Evolutionary conservation across 2,113 vertebrate genomes (phyloP), one percentile per base, ranked within the genome.

Genomic region (Telmatochromis sp.): DNA sequence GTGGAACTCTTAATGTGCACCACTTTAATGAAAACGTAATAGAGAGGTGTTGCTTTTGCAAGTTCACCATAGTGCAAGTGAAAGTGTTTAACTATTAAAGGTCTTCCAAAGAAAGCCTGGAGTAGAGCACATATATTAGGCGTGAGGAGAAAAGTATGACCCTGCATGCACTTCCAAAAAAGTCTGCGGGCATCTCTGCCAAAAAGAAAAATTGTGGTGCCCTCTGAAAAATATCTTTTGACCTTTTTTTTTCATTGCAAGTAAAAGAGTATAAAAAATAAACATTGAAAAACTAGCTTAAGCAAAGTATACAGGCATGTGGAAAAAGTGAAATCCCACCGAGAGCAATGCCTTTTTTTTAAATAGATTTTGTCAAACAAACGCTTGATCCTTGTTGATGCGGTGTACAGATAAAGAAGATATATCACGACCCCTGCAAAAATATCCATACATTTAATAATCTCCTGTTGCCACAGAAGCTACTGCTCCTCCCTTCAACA

Each of bases 381-480:
- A 42, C 2, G 7, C 23, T 47, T 47, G 21, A 75, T 75, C 1
- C 3, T 28, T 75, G 23, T 7, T 78, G 4, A 19, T 26, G 21
- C 0, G 0, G 14, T 11, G 40, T 75, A 19, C 40, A 1, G 40
- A 75, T 19, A 28, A 17, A 75, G 14, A 45, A 28, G 40, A 1
- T 17, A 28, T 47, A 47, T 6, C 23, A 47, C 1, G 3, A 75
- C 40, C 28, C 68, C 73, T 12, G 73, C 45, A 6, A 78, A 50
- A 78, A 31, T 78, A 78, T 50, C 26, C 73, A 78, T 51, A 78
- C 73, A 78, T 78, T 78, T 51, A 51, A 78, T 51, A 50, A n/a
- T 8, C 73, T 19, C 45, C 71, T 51, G 73, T 78, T 47, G 73
- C 26, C 45, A 78, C 45, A 50, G 15, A 31, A 50, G 26, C 45